Base-by-base conservation (phyloP, 1,140 invertebrate species). In the Anastatus disparis region DNA sequence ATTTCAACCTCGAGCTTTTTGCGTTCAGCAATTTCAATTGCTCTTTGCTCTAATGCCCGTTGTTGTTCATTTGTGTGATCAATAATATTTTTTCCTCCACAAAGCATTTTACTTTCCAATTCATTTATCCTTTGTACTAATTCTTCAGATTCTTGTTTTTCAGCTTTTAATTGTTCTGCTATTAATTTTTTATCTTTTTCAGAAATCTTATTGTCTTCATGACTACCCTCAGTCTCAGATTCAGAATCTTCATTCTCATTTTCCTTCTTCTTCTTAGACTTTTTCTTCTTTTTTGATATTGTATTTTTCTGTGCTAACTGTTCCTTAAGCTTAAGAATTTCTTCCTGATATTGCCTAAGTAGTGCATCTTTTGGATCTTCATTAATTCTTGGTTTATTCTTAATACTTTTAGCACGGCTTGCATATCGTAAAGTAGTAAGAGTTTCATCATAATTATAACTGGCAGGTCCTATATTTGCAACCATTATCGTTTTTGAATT, bases 311-410 rank as follows among this genome's bases (percentile, higher is more conserved):
- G 85, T 12, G 93, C 92, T 22, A 99, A 85, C 79, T 97, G 94
- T 75, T 93, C 93, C 64, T 92, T 91, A 7, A 99, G 87, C n/a
- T 95, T 91, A 70, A 95, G 94, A 75, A 99, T 99, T 86, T 99
- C 97, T 80, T 95, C 91, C 84, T 99, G 97, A 84, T 98, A 99
- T 79, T 97, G 93, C 63, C 96, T 90, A 31, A 99, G 88, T 15
- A 99, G 83, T 0, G 98, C 97, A 86, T 99, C 97, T 79, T 99
- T 99, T 0, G 97, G 96, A 87, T 99, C 97, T 81, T 98, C 97
- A 86, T 99, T 99, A 70, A 99, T 95, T 73, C 93, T 92, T 17
- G 97, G 97, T 74, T 94, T 94, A 85, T 99, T 99, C 84, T 97
- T 94, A 63, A 99, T 99, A 77, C 95, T 97, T 87, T 99, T 99